Evolutionary conservation across 2,888 invertebrate species (phyloP), one percentile per base, ranked within the genome.

Genomic region (Drosophila subsilvestris): DNA sequence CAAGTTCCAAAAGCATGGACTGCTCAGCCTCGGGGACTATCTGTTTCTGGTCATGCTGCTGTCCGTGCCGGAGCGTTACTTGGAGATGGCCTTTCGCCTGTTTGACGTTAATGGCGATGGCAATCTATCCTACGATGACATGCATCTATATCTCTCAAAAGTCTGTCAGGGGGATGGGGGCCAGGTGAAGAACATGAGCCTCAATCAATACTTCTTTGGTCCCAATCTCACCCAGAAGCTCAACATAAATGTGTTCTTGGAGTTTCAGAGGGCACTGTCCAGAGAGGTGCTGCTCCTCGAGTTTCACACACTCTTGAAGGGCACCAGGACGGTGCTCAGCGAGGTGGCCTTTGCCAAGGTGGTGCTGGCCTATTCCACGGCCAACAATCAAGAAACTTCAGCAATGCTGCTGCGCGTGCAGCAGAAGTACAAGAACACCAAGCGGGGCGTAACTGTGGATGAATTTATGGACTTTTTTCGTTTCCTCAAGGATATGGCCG

Each of bases 21-120:
- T 86, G 12, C 22, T 87, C 6, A 63, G 49, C 12, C 76, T 61
- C 6, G 29, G 45, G 1, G 88, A 84, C 18, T 85, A 71, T 45
- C 2, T 85, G 1, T 72, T 78, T 0, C 48, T 84, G 3, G 10
- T 32, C 5, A 29, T 59, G 32, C 8, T 88, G 1, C 27, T 78
- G 5, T 44, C 56, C 1, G 22, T 73, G 20, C 57, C 74, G 0
- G 69, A 74, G 7, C 53, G 57, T 3, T 72, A 66, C 18, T 68
- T 84, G 18, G 20, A 57, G 20, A 67, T 79, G 2, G 73, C 58
- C 3, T 79, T 86, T 37, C 20, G 37, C 4, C 55, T 78, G 1
- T 69, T 79, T 6, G 79, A 81, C n/a, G 7, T 22, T 0, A 44
- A 68, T 3, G 70, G 55, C 1, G 47, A 51, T 14, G 59, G 60